phyloP scores from a whole-genome alignment of 2,888 invertebrate genomes.

The Sialis lutaria region DNA sequence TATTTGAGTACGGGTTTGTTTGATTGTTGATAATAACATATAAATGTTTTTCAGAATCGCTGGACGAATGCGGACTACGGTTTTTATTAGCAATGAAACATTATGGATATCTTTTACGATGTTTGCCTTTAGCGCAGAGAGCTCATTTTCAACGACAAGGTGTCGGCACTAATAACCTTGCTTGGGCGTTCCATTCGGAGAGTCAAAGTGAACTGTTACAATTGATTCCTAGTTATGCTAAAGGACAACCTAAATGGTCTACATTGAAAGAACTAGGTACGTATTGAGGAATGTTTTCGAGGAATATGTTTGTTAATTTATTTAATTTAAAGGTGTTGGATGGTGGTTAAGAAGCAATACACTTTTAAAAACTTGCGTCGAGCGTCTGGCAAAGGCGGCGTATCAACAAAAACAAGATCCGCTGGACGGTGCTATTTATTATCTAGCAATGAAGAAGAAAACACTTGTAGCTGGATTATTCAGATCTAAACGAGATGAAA shows the following conservation, averaged over 20 bases:
- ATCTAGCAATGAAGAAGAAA: slow-evolving; percentile 96
- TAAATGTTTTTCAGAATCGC: slow-evolving; percentile 37
- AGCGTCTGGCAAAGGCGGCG: slow-evolving; percentile 85
- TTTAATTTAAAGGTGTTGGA: slow-evolving; percentile 46
- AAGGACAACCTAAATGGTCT: slow-evolving; percentile 75
- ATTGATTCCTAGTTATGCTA: slow-evolving; percentile 73
- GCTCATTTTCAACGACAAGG: slow-evolving; percentile 73
- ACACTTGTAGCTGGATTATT: slow-evolving; percentile 92
- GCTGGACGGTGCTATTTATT: slow-evolving; percentile 92
- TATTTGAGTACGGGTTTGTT: neutral
- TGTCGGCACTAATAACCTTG: slow-evolving; percentile 76
- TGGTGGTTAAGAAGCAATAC: slow-evolving; percentile 91
- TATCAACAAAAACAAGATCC: slow-evolving; percentile 89
- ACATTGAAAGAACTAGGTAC: slow-evolving; percentile 66
- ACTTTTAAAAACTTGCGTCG: slow-evolving; percentile 66
- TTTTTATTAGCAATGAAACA: slow-evolving; percentile 96
- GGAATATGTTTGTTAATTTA: neutral
- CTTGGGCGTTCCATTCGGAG: slow-evolving; percentile 99
- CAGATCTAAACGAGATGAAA: slow-evolving; percentile 68
- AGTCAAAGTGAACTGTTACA: slow-evolving; percentile 88
- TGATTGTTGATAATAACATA: slow-evolving; percentile 2
- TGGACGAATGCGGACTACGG: slow-evolving; percentile 94
- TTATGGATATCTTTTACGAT: slow-evolving; percentile 85
- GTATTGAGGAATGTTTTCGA: neutral
- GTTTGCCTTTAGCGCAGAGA: slow-evolving; percentile 79